These are phyloP conservation scores for Castor canadensis DNA, from an alignment of 2,113 vertebrate genomes.

Conservation along the genomic window DNA sequence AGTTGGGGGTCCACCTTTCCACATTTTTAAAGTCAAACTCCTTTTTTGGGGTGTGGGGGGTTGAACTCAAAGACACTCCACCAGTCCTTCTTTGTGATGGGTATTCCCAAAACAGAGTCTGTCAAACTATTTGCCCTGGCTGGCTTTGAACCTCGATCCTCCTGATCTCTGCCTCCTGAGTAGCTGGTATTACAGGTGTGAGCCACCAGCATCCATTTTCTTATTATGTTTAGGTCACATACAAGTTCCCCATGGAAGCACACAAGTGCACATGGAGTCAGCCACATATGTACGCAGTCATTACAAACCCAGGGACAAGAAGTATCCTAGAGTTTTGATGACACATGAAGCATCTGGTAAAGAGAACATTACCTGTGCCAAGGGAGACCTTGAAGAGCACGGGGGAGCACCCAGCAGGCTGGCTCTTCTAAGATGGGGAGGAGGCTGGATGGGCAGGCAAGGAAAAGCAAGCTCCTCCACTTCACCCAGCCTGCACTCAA, in stretches of 20 bases:
- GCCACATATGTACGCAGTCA: neutral
- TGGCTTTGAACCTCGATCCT: no score
- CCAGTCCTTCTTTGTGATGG: no score
- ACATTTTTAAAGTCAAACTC: neutral
- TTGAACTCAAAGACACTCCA: neutral
- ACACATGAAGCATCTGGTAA: neutral
- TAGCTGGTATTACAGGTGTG: no score
- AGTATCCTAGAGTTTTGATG: neutral
- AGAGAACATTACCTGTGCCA: neutral
- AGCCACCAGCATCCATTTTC: no score
- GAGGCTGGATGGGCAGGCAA: neutral
- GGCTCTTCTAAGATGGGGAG: neutral
- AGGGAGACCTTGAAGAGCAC: neutral
- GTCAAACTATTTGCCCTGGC: no score
- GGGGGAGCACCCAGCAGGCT: neutral
- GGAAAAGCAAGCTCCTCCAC: neutral
- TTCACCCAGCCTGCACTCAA: neutral
- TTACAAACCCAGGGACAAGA: neutral
- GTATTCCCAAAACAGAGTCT: no score
- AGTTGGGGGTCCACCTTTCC: neutral
- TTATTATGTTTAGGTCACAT: neutral
- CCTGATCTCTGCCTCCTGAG: no score
- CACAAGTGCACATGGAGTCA: neutral
- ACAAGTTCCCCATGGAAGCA: neutral
- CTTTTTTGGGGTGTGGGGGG: neutral